Base-by-base conservation (phyloP, 2,113 vertebrate genomes). In the Sapajus apella region DNA sequence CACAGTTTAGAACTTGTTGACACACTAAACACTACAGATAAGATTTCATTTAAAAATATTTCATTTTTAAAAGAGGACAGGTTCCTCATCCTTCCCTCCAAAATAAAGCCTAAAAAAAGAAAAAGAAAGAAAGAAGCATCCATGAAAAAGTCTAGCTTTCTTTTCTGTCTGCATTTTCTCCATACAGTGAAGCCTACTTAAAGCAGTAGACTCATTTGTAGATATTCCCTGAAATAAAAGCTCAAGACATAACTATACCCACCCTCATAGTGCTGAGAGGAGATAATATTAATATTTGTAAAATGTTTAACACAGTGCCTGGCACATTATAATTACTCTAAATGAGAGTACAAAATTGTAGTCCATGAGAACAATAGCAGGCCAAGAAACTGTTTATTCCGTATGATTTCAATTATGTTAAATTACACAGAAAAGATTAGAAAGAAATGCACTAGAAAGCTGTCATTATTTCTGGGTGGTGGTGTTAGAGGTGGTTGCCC, bases 1-100 rank as follows among this genome's bases (percentile, higher is more conserved):
- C 35, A 95, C 68, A 81, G 37, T 79, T 94, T 97, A 97, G 45
- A 93, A 91, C 45, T 80, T 97, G 93, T 93, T 97, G 90, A 96
- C 84, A 92, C 50, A 96, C 70, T 90, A 72, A 96, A 92, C 37
- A 70, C 25, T 35, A 6, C 79, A 94, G 80, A 96, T 94, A 96
- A 93, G 45, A 40, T 83, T 96, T 96, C 83, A 21, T 21, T 83
- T 97, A 83, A 97, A 97, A 97, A 64, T 84, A 92, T 40, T 76
- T 87, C 66, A 76, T 73, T 93, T 50, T 96, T 97, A 79, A 91
- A 97, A 87, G 43, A 70, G 21, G 23, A 35, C 55, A 61, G 23
- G 21, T 30, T 96, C 66, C 17, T 89, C 92, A 94, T 89, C 77
- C 76, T 94, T 77, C 37, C 13, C 47, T 93, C 66, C 11, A 77